Base-by-base conservation (phyloP, 1,140 invertebrate species). In the Marisa cornuarietis region DNA sequence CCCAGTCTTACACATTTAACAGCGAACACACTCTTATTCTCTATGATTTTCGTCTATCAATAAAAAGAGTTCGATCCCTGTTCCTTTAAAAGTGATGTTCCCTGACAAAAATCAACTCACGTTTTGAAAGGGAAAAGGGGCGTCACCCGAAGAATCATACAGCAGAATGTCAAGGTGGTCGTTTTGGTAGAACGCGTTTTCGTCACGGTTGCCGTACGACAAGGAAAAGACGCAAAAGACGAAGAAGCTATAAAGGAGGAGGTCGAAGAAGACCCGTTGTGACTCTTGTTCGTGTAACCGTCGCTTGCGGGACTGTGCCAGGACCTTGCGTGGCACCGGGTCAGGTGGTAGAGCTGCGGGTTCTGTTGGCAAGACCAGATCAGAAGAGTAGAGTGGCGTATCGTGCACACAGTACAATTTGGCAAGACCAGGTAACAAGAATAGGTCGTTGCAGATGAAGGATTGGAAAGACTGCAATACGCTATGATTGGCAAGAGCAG, bases 151-250 rank as follows among this genome's bases (percentile, higher is more conserved):
- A 3, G 62, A 61, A 6, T 13, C 22, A 54, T 71, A 79, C 9
- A 79, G 51, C 11, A 63, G 9, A 31, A 1, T 54, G 14, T 63
- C 42, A 16, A 79, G 52, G 58, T 79, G 78, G n/a, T 5, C 9
- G 31, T 71, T 79, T 31, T 62, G n/a, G 22, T 58, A 14, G 69
- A 62, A 73, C 52, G 78, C 62, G 5, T 49, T 13, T 26, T 71
- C 14, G 61, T 79, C 78, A 13, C 78, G 52, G 71, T 71, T 71
- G 71, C 78, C 78, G 71, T 79, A 79, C 26, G 68, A 71, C 18
- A 79, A 42, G 61, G 24, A n/a, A 68, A 71, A 79, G n/a, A 73
- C n/a, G 58, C 68, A 71, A n/a, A 79, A 51, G 69, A 79, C 61
- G 69, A 72, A 79, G 68, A 71, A 49, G 52, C 42, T 79, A 61